Evolutionary conservation across 2,113 vertebrate genomes (phyloP).

Genomic region (Edolisoma coerulescens): DNA sequence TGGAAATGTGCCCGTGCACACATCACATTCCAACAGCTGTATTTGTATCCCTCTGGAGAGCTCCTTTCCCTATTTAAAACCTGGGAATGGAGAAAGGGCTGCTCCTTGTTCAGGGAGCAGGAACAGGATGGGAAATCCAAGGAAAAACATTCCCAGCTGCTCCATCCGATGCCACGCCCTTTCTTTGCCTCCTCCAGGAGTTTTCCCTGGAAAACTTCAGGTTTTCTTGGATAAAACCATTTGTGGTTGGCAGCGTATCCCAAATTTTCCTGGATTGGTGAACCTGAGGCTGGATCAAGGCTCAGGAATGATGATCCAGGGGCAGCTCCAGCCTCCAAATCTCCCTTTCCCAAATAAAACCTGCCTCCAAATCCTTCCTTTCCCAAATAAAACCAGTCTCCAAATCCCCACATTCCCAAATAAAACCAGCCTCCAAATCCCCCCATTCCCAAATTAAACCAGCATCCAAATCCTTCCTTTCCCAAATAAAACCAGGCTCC

Average conservation of each 20-base stretch:
- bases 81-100: neutral
- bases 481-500: too few relatives aligned
- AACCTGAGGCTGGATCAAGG: neutral
- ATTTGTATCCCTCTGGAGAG: neutral
- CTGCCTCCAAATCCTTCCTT: rapidly evolving
- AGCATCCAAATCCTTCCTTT: too few relatives aligned
- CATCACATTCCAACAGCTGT: rapidly evolving
- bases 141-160: neutral
- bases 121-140: neutral
- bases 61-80: neutral
- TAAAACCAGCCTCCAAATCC: too few relatives aligned
- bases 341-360: rapidly evolving
- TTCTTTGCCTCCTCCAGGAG: neutral
- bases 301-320: neutral
- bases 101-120: neutral
- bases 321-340: neutral
- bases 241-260: neutral
- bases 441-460: too few relatives aligned
- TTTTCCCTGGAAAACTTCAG: neutral
- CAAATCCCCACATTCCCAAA: neutral
- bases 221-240: neutral
- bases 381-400: rapidly evolving
- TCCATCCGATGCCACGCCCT: rapidly evolving
- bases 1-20: neutral
- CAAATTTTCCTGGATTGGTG: rapidly evolving